Conservation (phyloP, 2,113 vertebrate species). For the Odocoileus hemionus region DNA sequence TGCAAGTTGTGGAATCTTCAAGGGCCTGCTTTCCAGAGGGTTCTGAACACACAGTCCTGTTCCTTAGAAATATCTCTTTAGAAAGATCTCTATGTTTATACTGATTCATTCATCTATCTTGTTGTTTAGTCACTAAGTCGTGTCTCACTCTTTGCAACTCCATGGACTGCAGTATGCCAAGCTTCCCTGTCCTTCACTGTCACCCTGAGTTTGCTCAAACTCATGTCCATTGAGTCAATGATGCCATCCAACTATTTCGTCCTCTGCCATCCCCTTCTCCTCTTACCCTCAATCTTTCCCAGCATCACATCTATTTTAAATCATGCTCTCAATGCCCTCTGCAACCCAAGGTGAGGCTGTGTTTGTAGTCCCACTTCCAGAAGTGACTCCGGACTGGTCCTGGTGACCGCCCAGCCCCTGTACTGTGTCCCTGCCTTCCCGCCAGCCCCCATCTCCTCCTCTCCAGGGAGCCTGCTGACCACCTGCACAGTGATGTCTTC, state of each 20-base stretch:
- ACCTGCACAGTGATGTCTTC: background rate
- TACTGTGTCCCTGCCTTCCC: background rate
- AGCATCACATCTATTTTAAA: background rate
- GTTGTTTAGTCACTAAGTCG: background rate
- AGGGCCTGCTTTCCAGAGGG: background rate
- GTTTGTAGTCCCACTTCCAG: background rate
- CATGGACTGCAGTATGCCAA: background rate
- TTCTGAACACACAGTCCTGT: rapidly evolving
- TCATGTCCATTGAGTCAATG: background rate
- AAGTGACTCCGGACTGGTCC: background rate
- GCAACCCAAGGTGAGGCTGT: background rate
- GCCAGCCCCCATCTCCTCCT: rapidly evolving
- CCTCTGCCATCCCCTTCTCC: background rate
- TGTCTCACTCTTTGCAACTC: background rate
- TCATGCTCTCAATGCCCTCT: rapidly evolving
- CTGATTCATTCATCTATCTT: background rate
- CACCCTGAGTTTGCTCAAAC: background rate
- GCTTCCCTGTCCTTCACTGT: background rate
- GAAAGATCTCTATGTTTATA: no score
- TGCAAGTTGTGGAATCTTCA: rapidly evolving
- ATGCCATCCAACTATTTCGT: background rate
- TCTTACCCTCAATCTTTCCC: background rate
- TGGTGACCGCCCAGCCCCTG: rapidly evolving
- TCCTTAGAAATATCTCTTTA: background rate
- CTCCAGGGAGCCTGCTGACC: background rate